Conservation (phyloP, 2,797 vertebrate genomes). For the Schizopygopsis pylzovi region DNA sequence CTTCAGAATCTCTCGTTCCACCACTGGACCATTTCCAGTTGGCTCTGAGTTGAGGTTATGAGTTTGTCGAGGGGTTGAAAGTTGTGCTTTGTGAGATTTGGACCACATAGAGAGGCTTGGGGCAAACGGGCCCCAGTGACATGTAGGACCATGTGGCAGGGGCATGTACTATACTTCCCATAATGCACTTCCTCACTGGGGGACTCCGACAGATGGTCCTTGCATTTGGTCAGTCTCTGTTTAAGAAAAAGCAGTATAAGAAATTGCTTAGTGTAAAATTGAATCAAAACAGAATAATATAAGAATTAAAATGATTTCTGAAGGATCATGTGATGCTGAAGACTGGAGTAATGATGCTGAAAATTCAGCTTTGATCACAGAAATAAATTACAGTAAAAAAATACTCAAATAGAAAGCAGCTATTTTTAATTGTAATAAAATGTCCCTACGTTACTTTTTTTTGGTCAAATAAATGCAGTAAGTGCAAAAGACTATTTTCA, state of each 20-base stretch:
- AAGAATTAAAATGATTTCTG: too few species aligned
- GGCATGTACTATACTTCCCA: slow-evolving; percentile 42
- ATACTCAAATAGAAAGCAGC: too few species aligned
- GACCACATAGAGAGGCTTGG: slow-evolving; percentile 5
- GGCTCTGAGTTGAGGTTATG: slow-evolving; percentile 7
- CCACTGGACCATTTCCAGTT: not conserved
- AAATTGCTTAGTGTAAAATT: not conserved
- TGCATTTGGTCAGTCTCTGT: slow-evolving; percentile 20
- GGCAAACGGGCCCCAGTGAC: not conserved
- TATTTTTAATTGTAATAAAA: too few species aligned
- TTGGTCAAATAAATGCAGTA: too few species aligned
- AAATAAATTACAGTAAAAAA: too few species aligned
- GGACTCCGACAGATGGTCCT: slow-evolving; percentile 25
- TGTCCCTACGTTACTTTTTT: too few species aligned
- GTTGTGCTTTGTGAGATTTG: slow-evolving; percentile 44
- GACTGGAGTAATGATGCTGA: too few species aligned
- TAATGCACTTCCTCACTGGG: slow-evolving; percentile 20
- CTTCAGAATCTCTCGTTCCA: not conserved
- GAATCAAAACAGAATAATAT: not conserved
- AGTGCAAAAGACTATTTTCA: too few species aligned
- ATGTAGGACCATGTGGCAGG: slow-evolving; percentile 41
- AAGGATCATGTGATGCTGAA: too few species aligned
- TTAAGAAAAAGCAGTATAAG: slow-evolving; percentile 1
- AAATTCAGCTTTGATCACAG: too few species aligned
- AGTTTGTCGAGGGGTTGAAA: slow-evolving; percentile 24